These are phyloP conservation scores for Agelas oroides DNA, from an alignment of 37 sponge, comb jelly and placozoan species.

Conservation along the genomic window DNA sequence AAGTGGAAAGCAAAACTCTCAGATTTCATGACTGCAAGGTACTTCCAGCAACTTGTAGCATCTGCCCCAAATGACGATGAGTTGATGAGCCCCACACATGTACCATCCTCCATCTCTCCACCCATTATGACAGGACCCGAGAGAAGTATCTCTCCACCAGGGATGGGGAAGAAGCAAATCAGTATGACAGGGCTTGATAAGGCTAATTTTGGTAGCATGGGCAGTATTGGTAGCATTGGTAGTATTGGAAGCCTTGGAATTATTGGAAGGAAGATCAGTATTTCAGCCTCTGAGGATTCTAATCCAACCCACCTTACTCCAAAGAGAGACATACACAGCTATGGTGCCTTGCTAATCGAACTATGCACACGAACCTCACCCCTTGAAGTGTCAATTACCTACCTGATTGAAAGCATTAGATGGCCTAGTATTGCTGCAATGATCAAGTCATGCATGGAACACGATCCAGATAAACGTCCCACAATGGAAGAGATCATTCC, in stretches of 20 bases:
- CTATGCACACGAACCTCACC: slow-evolving; percentile 46
- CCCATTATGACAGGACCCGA: too few species aligned
- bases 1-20: slow-evolving; percentile 77
- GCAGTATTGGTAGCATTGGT: not conserved
- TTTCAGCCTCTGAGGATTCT: slow-evolving; percentile 30
- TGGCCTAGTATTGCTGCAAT: slow-evolving; percentile 1
- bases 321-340: slow-evolving; percentile 62
- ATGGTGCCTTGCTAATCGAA: slow-evolving; percentile 71
- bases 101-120: too few species aligned
- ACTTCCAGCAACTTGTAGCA: slow-evolving; percentile 17
- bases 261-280: not conserved
- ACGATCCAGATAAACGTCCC: slow-evolving; percentile 16
- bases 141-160: too few species aligned
- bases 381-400: slow-evolving; percentile 42
- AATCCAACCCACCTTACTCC: slow-evolving; percentile 30
- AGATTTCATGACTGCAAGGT: slow-evolving; percentile 79
- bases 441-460: slow-evolving; percentile 23
- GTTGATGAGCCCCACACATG: not conserved
- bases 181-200: too few species aligned
- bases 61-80: not conserved
- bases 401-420: slow-evolving; percentile 61
- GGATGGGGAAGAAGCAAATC: too few species aligned
- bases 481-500: slow-evolving; percentile 17
- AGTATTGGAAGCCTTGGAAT: not conserved
- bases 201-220: not conserved